phyloP scores from a whole-genome alignment of 2,888 invertebrate species.

The Pantelozetes paolii region DNA sequence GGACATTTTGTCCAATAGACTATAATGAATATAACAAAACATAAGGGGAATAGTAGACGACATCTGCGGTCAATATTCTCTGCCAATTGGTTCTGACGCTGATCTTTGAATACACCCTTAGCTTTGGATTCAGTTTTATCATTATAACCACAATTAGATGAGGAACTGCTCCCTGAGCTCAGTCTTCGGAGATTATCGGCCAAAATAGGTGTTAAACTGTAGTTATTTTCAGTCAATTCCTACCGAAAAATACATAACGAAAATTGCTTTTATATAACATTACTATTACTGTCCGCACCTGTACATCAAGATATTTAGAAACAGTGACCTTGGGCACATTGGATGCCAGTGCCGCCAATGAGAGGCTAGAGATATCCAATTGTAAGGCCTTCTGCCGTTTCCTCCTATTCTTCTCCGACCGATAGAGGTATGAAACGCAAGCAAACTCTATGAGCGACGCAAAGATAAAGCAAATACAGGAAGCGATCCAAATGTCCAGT shows the following conservation, averaged over 20 bases:
- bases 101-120: not conserved
- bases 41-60: slow-evolving; percentile 39
- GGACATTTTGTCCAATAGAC: no score
- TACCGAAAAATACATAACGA: not conserved
- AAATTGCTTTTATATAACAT: no score
- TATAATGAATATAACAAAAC: slow-evolving; percentile 29
- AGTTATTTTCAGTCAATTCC: not conserved
- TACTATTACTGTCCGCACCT: not conserved
- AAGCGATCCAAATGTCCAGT: slow-evolving; percentile 47
- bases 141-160: not conserved
- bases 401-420: not conserved
- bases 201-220: not conserved
- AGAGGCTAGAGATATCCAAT: not conserved
- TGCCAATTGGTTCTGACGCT: slow-evolving; percentile 29
- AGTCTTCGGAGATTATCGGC: slow-evolving; percentile 3
- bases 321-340: not conserved
- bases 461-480: slow-evolving; percentile 45
- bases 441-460: slow-evolving; percentile 37
- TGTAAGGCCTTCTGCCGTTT: not conserved
- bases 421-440: slow-evolving; percentile 30
- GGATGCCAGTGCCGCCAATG: not conserved
- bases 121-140: not conserved
- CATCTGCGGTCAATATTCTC: slow-evolving; percentile 33
- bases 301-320: slow-evolving; percentile 11
- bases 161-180: not conserved